phyloP scores from a whole-genome alignment of 2,888 invertebrate genomes.

The Andrena haemorrhoa region DNA sequence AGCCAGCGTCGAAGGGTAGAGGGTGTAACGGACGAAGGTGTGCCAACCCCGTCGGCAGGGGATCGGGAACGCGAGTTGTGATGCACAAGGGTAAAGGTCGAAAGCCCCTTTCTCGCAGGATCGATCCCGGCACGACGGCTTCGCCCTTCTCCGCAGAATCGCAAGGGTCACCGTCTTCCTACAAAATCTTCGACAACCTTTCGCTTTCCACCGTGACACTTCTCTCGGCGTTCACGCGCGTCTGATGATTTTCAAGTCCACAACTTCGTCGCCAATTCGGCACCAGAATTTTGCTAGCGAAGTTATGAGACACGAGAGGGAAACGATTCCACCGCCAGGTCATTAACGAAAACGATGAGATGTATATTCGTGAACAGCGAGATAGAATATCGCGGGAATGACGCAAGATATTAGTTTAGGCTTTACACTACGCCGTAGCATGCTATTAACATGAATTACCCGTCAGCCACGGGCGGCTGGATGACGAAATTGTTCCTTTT shows the following conservation, averaged over 20 bases:
- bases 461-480: not conserved
- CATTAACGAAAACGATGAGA: constrained; percentile 1
- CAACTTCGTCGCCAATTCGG: not conserved
- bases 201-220: constrained; percentile 9
- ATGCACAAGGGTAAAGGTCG: constrained; percentile 28
- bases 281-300: no score
- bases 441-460: constrained; percentile 22
- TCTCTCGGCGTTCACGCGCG: not conserved
- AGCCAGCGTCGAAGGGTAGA: not conserved
- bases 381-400: constrained; percentile 32
- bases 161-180: constrained; percentile 47
- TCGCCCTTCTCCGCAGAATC: constrained; percentile 20
- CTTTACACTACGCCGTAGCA: not conserved
- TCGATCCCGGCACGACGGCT: constrained; percentile 47
- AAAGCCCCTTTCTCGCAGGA: constrained; percentile 27
- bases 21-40: not conserved
- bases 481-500: constrained; percentile 63
- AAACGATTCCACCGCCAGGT: not conserved
- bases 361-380: not conserved
- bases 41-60: not conserved
- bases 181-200: constrained; percentile 22
- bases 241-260: not conserved
- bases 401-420: constrained; percentile 44
- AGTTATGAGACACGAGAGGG: no score
- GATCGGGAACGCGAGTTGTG: constrained; percentile 11